phyloP scores from a whole-genome alignment of 2,888 invertebrate species.

The Cryptocephalus moraei region DNA sequence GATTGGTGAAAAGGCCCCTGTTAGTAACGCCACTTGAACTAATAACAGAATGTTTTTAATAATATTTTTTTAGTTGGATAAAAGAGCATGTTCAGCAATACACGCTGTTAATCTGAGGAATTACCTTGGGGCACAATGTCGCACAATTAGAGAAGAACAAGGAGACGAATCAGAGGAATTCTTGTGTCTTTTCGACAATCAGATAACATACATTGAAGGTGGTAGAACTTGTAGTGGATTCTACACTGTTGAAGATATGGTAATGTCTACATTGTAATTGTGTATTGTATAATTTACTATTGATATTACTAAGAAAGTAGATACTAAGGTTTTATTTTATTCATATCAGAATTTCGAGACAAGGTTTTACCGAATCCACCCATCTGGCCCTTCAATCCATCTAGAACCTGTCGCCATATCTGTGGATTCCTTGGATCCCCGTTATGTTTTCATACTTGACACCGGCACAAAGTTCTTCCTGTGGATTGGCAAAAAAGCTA shows the following conservation, averaged over 20 bases:
- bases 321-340: neutral
- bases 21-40: slow-evolving; percentile 39
- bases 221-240: slow-evolving; percentile 97
- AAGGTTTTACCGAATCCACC: slow-evolving; percentile 81
- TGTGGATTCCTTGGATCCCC: slow-evolving; percentile 70
- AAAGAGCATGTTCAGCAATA: slow-evolving; percentile 93
- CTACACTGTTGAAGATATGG: slow-evolving; percentile 89
- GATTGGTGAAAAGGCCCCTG: slow-evolving; percentile 93
- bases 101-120: slow-evolving; percentile 98
- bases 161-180: slow-evolving; percentile 96
- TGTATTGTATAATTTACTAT: no score
- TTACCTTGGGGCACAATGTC: slow-evolving; percentile 83
- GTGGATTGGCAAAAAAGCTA: slow-evolving; percentile 83
- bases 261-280: slow-evolving; percentile 27
- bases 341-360: slow-evolving; percentile 61
- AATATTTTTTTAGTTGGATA: slow-evolving; percentile 59
- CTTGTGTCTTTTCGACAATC: slow-evolving; percentile 78
- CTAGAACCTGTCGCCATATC: slow-evolving; percentile 75
- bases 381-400: slow-evolving; percentile 77
- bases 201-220: slow-evolving; percentile 92
- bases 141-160: slow-evolving; percentile 95
- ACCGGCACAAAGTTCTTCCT: slow-evolving; percentile 75
- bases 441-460: slow-evolving; percentile 88
- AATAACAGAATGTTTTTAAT: neutral
- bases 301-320: no score